phyloP scores from a whole-genome alignment of 2,888 invertebrate species.

The Drosophila sordidapex region DNA sequence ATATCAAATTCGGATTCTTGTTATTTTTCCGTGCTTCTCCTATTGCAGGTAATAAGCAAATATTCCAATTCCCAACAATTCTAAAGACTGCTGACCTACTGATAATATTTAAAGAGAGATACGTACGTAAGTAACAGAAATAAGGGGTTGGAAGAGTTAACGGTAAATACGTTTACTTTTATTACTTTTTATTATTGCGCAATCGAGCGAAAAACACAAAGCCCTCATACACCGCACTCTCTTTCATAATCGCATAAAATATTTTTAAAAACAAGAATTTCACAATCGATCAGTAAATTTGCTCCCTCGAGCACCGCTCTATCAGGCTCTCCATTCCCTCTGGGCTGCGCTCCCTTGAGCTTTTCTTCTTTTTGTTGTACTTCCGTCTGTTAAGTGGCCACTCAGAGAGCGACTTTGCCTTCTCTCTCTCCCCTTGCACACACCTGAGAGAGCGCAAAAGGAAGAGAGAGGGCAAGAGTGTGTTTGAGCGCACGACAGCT shows the following conservation, averaged over 20 bases:
- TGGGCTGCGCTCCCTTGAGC: constrained; percentile 22
- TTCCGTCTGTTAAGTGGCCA: constrained; percentile 31
- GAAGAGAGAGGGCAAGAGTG: constrained; percentile 8
- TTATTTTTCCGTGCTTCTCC: constrained; percentile 11
- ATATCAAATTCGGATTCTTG: constrained; percentile 31
- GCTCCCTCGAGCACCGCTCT: constrained; percentile 22
- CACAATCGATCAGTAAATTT: constrained; percentile 30
- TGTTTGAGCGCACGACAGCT: constrained; percentile 56
- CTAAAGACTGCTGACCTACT: constrained; percentile 7
- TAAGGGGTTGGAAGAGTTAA: not conserved
- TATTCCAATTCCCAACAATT: constrained; percentile 6
- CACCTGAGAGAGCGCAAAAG: constrained; percentile 38
- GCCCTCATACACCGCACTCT: constrained; percentile 1
- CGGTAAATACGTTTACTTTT: constrained; percentile 3
- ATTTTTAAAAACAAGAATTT: constrained; percentile 19
- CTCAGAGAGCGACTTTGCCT: constrained; percentile 11
- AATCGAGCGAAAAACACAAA: constrained; percentile 19
- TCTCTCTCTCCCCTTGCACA: constrained; percentile 9
- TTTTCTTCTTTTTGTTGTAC: constrained; percentile 22
- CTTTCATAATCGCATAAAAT: constrained; percentile 19
- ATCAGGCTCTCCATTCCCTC: constrained; percentile 7
- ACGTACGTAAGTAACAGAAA: not conserved
- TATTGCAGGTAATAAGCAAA: constrained; percentile 24
- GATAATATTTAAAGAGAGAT: not conserved
- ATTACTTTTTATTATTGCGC: constrained; percentile 28